Conservation (phyloP, 2,888 invertebrate species). For the Sarcophaga caerulescens region DNA sequence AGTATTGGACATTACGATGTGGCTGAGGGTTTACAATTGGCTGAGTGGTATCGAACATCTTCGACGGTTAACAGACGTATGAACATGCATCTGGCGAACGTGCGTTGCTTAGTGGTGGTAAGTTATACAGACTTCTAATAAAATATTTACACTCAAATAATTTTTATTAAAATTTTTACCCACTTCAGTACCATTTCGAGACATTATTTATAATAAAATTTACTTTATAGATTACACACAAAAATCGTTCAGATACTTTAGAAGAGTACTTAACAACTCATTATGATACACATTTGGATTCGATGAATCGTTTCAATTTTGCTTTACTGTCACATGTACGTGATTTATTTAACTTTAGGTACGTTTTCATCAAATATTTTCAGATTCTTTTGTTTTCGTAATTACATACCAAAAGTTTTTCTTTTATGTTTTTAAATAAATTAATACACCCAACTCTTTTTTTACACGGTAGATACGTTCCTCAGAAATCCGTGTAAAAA, state of each 20-base stretch:
- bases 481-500: too few relatives aligned
- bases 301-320: conserved; percentile 85
- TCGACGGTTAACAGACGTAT: conserved; percentile 79
- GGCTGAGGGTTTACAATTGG: conserved; percentile 74
- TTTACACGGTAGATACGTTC: too few relatives aligned
- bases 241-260: conserved; percentile 80
- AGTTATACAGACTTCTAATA: conserved; percentile 61
- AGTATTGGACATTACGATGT: conserved; percentile 82
- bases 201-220: not conserved
- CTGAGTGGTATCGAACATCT: conserved; percentile 75
- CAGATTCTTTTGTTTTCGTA: not conserved
- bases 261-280: conserved; percentile 83
- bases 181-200: not conserved
- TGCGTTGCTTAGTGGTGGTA: conserved; percentile 84
- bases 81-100: conserved; percentile 83
- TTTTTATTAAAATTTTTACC: not conserved
- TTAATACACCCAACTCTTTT: too few relatives aligned
- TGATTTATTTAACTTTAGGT: conserved; percentile 87
- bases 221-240: conserved; percentile 79
- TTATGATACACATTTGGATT: conserved; percentile 83
- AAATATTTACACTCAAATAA: not conserved
- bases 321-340: conserved; percentile 83
- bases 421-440: too few relatives aligned
- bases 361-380: conserved; percentile 72
- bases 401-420: too few relatives aligned